These are phyloP conservation scores for Misgurnus mizolepis DNA, from an alignment of 2,113 vertebrate genomes.

Conservation along the genomic window DNA sequence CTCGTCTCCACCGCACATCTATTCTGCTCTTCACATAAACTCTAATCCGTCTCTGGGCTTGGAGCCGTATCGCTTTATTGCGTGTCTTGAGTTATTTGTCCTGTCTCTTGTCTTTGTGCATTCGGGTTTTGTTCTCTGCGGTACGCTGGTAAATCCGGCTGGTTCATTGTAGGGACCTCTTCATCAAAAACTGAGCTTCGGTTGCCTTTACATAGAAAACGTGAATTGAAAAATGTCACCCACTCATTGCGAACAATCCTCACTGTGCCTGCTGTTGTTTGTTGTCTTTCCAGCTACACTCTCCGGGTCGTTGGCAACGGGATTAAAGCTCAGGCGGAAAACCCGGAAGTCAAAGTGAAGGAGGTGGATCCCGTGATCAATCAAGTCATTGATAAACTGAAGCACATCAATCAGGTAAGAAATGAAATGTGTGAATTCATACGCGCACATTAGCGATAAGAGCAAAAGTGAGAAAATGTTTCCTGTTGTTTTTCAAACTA, in stretches of 20 bases:
- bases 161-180: slow-evolving; percentile 29
- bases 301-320: slow-evolving; percentile 83
- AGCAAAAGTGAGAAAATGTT: too few relatives aligned
- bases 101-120: slow-evolving; percentile 2
- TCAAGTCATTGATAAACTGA: slow-evolving; percentile 91
- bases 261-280: slow-evolving; percentile 11
- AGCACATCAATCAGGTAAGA: slow-evolving; percentile 88
- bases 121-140: slow-evolving; percentile 8
- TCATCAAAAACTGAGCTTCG: slow-evolving; percentile 28
- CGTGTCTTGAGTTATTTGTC: slow-evolving; percentile 26
- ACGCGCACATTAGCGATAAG: too few relatives aligned
- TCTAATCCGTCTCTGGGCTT: slow-evolving; percentile 16
- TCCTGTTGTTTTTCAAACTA: too few relatives aligned
- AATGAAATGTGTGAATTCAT: background rate
- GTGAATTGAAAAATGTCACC: slow-evolving; percentile 16
- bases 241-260: background rate
- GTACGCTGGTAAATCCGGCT: background rate
- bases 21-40: slow-evolving; percentile 29
- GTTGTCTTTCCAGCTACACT: slow-evolving; percentile 77
- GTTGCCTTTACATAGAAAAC: background rate
- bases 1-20: slow-evolving; percentile 11
- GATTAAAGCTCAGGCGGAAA: slow-evolving; percentile 83
- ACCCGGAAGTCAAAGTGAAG: slow-evolving; percentile 89
- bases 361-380: slow-evolving; percentile 82
- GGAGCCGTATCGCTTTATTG: slow-evolving; percentile 3